Base-by-base conservation (phyloP, 2,113 vertebrate genomes). In the Amphiprion percula region DNA sequence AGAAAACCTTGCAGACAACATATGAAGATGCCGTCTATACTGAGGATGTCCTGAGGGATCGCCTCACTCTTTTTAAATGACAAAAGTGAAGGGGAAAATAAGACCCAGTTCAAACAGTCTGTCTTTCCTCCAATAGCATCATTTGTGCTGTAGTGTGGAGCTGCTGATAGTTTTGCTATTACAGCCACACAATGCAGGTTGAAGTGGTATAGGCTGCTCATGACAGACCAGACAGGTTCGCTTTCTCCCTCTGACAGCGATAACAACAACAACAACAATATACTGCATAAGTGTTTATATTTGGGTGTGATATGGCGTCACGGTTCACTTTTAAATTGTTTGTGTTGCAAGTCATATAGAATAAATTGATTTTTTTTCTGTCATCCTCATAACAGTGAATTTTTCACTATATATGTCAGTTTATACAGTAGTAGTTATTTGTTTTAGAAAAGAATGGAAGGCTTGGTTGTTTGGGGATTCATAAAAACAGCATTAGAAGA, bases 111-210 rank as follows among this genome's bases (percentile, higher is more conserved):
- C 52, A 74, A 71, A 52, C n/a, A 23, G 65, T 6, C 53, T 68
- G 44, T 68, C 53, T 63, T 49, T 81, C 47, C 69, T 24, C n/a
- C 55, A 49, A 23, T 59, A 62, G 68, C 63, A 67, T 59, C 67
- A 16, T 84, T 61, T 47, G 66, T 84, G 61, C 56, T 58, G 69
- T 50, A 6, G 24, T 1, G 46, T 53, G 62, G 30, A 61, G 53
- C 62, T 19, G 56, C 15, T 76, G 78, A 64, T 62, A 52, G 60
- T 53, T 74, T 49, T 28, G 66, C 76, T 60, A 44, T 58, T 56
- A 61, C 26, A 61, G 53, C 46, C 24, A 30, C 77, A 72, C 74
- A 68, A 53, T 64, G 68, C 61, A 64, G 21, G 16, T 17, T 63
- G 0, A 65, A 64, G 67, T 11, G 44, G 15, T 30, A 46, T 17